phyloP scores from a whole-genome alignment of 1,140 invertebrate genomes.

The Trichoplusia ni region DNA sequence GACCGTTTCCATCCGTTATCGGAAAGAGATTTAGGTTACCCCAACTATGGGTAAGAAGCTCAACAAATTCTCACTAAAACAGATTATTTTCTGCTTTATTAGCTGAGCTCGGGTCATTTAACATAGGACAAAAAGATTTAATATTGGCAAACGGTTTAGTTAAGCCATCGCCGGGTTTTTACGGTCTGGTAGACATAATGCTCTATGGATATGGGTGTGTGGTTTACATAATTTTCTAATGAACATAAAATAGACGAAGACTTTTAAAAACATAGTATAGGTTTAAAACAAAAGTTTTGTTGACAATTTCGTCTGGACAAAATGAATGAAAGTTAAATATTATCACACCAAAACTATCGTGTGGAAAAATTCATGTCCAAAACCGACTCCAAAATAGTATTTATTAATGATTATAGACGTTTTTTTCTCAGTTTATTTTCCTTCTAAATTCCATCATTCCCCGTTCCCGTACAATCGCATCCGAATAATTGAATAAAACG shows the following conservation, averaged over 20 bases:
- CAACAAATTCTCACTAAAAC: conserved; percentile 25
- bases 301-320: too few relatives aligned
- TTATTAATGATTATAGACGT: too few relatives aligned
- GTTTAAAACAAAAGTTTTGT: too few relatives aligned
- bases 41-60: conserved; percentile 20
- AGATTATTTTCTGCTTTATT: conserved; percentile 31
- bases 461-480: too few relatives aligned
- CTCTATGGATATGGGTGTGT: background rate
- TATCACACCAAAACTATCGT: too few relatives aligned
- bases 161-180: background rate
- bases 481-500: too few relatives aligned
- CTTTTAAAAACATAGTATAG: too few relatives aligned
- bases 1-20: conserved; percentile 12
- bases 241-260: background rate
- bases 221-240: background rate
- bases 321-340: background rate
- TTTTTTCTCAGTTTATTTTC: too few relatives aligned
- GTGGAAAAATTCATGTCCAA: too few relatives aligned
- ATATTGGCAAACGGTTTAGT: background rate
- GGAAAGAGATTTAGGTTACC: conserved; percentile 30
- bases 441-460: too few relatives aligned
- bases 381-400: too few relatives aligned
- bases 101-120: conserved; percentile 18
- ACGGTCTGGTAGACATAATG: background rate
- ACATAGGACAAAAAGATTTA: conserved; percentile 18